Evolutionary conservation across 2,113 vertebrate genomes (phyloP).

Genomic region (Varanus salvator): DNA sequence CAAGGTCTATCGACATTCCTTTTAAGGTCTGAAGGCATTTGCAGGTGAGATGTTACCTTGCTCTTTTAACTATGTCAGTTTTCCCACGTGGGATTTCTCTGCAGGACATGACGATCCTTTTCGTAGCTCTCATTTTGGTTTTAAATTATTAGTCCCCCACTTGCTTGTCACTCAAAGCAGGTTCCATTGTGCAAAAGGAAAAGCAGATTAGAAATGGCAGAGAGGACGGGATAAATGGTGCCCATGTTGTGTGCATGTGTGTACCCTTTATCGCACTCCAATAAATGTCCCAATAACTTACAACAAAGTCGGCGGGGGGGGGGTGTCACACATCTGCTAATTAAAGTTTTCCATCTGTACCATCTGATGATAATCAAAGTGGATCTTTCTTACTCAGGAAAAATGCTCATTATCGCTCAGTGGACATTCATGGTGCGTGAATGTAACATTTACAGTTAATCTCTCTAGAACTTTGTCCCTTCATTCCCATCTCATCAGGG

Average conservation of each 20-base stretch:
- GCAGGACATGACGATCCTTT: background rate
- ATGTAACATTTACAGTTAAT: background rate
- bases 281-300: conserved; percentile 38
- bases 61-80: background rate
- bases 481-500: background rate
- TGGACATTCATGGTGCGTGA: background rate
- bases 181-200: conserved; percentile 7
- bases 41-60: background rate
- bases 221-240: conserved; percentile 9
- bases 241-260: background rate
- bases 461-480: background rate
- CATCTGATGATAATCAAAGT: conserved; percentile 16
- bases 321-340: conserved; percentile 27
- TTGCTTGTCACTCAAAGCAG: background rate
- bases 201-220: background rate
- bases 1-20: background rate
- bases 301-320: background rate
- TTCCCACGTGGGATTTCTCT: background rate
- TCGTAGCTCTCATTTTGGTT: background rate
- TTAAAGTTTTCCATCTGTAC: conserved; percentile 28
- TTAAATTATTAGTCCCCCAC: background rate
- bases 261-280: conserved; percentile 20
- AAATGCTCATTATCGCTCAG: background rate
- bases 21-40: background rate
- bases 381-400: conserved; percentile 5